Evolutionary conservation across 2,888 invertebrate genomes (phyloP).

Genomic region (Caenorhabditis virilis): DNA sequence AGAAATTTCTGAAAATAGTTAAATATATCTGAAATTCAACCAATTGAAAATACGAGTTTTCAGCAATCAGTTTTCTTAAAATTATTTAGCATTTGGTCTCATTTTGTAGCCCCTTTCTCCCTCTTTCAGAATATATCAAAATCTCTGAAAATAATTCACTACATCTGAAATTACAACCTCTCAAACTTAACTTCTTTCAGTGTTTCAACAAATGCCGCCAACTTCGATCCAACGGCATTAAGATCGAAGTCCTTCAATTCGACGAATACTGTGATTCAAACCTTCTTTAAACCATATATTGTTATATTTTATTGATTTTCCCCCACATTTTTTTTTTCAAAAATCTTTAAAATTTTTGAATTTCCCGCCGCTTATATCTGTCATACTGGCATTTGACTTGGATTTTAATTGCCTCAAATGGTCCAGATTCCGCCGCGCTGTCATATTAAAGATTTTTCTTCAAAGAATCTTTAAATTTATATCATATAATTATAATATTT

Average conservation of each 20-base stretch:
- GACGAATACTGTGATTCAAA: conserved; percentile 18
- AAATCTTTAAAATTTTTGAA: neutral
- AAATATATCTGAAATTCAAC: too few species aligned
- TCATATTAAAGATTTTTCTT: neutral
- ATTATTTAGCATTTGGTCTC: too few species aligned
- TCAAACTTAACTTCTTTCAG: conserved; percentile 8
- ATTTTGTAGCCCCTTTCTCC: too few species aligned
- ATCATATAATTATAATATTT: too few species aligned
- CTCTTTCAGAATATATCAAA: too few species aligned
- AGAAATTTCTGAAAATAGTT: too few species aligned
- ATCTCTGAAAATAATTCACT: too few species aligned
- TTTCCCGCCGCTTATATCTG: neutral
- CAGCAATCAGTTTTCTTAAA: too few species aligned
- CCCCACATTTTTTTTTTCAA: neutral
- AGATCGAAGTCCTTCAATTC: conserved; percentile 15
- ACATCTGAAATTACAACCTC: too few species aligned
- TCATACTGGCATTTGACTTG: conserved; percentile 1
- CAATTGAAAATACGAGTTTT: too few species aligned
- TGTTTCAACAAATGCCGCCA: conserved; percentile 16
- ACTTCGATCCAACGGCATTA: neutral
- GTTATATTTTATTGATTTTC: neutral
- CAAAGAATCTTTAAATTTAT: neutral
- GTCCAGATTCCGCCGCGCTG: neutral
- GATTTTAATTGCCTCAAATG: neutral
- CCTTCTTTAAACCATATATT: neutral